These are phyloP conservation scores for Diceros bicornis DNA, from an alignment of 2,797 vertebrate species.

Conservation along the genomic window DNA sequence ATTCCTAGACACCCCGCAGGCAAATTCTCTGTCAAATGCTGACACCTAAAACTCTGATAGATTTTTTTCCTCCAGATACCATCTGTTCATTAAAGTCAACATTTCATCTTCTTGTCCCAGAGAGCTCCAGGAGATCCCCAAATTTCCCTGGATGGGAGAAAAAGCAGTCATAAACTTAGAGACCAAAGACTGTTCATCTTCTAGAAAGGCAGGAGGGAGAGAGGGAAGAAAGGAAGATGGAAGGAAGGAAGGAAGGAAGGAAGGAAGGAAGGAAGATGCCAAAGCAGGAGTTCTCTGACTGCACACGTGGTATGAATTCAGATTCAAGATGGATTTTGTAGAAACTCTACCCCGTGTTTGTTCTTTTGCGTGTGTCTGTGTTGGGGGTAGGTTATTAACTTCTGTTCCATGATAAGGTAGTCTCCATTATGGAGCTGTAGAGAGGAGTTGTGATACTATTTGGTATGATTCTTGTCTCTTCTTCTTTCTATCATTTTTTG, in stretches of 20 bases:
- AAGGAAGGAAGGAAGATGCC: fast-evolving
- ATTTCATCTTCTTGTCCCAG: slow-evolving; percentile 34
- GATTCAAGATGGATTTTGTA: not conserved
- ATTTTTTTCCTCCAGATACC: not conserved
- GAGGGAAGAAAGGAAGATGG: fast-evolving
- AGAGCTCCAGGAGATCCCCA: slow-evolving; percentile 58
- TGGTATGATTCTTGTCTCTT: not conserved
- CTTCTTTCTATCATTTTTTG: not conserved
- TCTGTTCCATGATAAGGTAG: not conserved
- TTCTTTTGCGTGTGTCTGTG: fast-evolving
- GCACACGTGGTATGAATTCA: fast-evolving
- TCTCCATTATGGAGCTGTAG: not conserved
- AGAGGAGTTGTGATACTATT: not conserved
- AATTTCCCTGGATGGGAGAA: slow-evolving; percentile 58
- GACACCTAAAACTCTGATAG: slow-evolving; percentile 45
- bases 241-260: fast-evolving
- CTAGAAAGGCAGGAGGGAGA: not conserved
- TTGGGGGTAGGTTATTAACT: too few relatives aligned
- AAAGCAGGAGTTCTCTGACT: not conserved
- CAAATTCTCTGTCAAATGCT: slow-evolving; percentile 59
- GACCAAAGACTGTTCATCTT: not conserved
- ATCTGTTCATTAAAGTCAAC: slow-evolving; percentile 74
- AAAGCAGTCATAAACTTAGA: slow-evolving; percentile 51
- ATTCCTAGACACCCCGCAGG: slow-evolving; percentile 45
- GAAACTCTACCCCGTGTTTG: not conserved